Evolutionary conservation across 1,140 invertebrate species (phyloP), one percentile per base, ranked within the genome.

Genomic region (Gonatopus flavifemur): DNA sequence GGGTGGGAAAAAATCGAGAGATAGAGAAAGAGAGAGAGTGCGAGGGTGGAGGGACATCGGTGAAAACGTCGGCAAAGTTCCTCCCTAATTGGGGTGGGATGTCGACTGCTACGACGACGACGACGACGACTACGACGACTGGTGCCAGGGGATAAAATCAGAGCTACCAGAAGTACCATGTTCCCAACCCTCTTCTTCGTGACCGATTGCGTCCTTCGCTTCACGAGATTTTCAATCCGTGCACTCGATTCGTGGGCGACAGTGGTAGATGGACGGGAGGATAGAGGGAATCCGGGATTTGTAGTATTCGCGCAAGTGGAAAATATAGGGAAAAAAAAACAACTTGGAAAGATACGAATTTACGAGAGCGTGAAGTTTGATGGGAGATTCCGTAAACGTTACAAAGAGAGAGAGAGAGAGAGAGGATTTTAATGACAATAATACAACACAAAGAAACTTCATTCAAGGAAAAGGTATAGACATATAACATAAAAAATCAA

Each of bases 51-150:
- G 22, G 16, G n/a, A 21, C 7, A 7, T 15, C n/a, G 18, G 36
- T 2, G 30, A 35, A 52, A 50, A 24, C 46, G 58, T 61, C 59
- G 55, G 38, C 55, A 39, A 62, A 62, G 59, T 62, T 62, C 54
- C 59, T 61, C 59, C 55, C 58, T 62, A 62, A 62, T 62, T 62
- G 59, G 59, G 59, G 59, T 61, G 58, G 55, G 52, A 61, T 50
- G 54, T 36, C 57, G 49, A 53, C 57, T n/a, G n/a, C n/a, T 32
- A 32, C 44, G 37, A 28, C 51, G 43, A 28, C 49, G 24, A 47
- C 50, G 35, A 38, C 43, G 43, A 37, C 25, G 49, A 21, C 21
- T 25, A 35, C 21, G 51, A 8, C 37, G 21, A 35, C 48, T 31
- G 43, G 15, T 38, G 38, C 42, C 48, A 42, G 49, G 58, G 59